Conservation (phyloP, 2,888 invertebrate species). For the Epinotia demarniana region DNA sequence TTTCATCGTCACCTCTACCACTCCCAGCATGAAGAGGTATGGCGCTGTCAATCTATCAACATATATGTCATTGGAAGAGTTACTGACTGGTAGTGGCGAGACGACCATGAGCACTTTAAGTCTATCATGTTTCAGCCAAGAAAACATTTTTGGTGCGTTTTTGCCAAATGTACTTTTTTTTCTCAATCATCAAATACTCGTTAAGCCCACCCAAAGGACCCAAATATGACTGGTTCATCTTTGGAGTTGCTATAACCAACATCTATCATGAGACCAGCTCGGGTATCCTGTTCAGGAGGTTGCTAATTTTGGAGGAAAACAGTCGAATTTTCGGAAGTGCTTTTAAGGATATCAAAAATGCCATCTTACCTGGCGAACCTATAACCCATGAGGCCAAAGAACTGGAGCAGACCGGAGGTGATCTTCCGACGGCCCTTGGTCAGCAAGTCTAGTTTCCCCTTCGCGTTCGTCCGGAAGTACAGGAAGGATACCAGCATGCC, state of each 20-base stretch:
- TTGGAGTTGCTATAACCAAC: too few species aligned
- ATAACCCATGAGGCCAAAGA: constrained; percentile 90
- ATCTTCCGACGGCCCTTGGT: constrained; percentile 87
- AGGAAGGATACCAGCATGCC: constrained; percentile 93
- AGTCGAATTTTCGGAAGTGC: too few species aligned
- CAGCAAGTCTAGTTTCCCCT: constrained; percentile 88
- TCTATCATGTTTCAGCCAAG: too few species aligned
- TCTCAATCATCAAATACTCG: too few species aligned
- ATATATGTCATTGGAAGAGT: background rate
- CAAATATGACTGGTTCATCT: too few species aligned
- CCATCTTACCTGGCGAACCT: constrained; percentile 88
- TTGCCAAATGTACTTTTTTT: too few species aligned
- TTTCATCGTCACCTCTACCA: constrained; percentile 94
- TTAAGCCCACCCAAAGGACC: too few species aligned
- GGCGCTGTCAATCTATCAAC: constrained; percentile 89
- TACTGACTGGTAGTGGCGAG: background rate
- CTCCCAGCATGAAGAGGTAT: constrained; percentile 92
- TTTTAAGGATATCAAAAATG: constrained; percentile 1
- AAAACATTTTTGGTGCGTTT: too few species aligned
- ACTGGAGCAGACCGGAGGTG: constrained; percentile 87
- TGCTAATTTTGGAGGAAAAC: too few species aligned
- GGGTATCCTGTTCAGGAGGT: too few species aligned
- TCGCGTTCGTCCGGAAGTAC: constrained; percentile 91
- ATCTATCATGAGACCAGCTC: too few species aligned
- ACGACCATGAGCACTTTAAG: too few species aligned